Evolutionary conservation across 2,888 invertebrate genomes (phyloP).

Genomic region (Colletes collaris): DNA sequence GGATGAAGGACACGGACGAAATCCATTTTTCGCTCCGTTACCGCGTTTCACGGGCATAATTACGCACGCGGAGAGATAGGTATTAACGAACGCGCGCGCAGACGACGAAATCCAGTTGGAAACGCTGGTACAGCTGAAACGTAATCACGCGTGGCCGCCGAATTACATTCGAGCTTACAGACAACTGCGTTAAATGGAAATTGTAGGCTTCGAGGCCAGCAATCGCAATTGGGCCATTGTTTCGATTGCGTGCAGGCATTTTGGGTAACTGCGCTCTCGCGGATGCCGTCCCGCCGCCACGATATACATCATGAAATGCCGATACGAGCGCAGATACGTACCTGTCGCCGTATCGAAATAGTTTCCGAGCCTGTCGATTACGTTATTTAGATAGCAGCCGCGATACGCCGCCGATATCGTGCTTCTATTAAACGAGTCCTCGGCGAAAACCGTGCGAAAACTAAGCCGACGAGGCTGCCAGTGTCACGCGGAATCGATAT

Average conservation of each 20-base stretch:
- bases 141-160: slow-evolving; percentile 70
- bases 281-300: slow-evolving; percentile 26
- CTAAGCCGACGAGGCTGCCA: slow-evolving; percentile 1
- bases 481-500: slow-evolving; percentile 50
- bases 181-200: slow-evolving; percentile 78
- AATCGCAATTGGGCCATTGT: slow-evolving; percentile 77
- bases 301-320: slow-evolving; percentile 63
- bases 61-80: slow-evolving; percentile 17
- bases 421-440: slow-evolving; percentile 46
- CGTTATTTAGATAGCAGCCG: slow-evolving; percentile 64
- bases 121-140: slow-evolving; percentile 65
- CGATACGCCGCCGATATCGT: slow-evolving; percentile 46
- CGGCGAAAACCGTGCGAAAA: slow-evolving; percentile 27
- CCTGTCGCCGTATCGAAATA: slow-evolving; percentile 64
- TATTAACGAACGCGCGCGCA: slow-evolving; percentile 59
- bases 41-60: slow-evolving; percentile 41
- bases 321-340: slow-evolving; percentile 58
- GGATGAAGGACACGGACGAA: background rate
- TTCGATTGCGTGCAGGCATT: slow-evolving; percentile 75
- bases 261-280: slow-evolving; percentile 61
- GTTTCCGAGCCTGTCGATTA: slow-evolving; percentile 67
- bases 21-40: background rate
- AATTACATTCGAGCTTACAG: slow-evolving; percentile 76
- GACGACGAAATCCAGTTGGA: slow-evolving; percentile 56
- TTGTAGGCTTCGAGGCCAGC: slow-evolving; percentile 68